Conservation (phyloP, 1,140 invertebrate species). For the Brachionus manjavacas region DNA sequence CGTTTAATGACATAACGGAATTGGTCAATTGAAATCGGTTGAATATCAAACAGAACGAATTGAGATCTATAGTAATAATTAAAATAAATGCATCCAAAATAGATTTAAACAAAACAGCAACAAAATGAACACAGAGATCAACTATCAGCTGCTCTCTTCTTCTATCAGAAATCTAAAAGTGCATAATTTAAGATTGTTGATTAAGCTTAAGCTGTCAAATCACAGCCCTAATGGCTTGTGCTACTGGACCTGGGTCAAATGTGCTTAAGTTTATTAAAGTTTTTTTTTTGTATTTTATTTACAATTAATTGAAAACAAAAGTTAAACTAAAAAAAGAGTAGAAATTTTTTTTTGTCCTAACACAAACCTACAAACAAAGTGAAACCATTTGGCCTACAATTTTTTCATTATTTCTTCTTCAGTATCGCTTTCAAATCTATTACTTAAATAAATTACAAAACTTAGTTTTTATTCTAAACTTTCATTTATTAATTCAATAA, state of each 20-base stretch:
- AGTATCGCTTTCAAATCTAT: neutral
- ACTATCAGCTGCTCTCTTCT: neutral
- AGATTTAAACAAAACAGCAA: neutral
- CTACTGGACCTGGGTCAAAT: neutral
- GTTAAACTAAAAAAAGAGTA: neutral
- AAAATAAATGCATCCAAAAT: neutral
- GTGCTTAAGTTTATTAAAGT: neutral
- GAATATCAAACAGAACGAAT: neutral
- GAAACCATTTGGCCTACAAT: neutral
- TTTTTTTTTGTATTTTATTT: neutral
- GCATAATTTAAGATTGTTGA: neutral
- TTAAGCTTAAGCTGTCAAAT: neutral
- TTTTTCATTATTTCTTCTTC: neutral
- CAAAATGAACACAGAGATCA: no score
- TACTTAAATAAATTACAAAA: neutral
- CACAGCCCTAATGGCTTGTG: neutral
- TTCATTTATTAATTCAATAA: neutral
- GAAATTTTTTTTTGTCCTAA: neutral
- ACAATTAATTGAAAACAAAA: neutral
- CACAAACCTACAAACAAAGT: neutral
- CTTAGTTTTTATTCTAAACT: neutral
- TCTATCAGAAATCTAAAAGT: neutral
- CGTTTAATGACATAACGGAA: conserved; percentile 64
- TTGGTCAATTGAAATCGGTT: neutral
- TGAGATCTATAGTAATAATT: neutral